phyloP scores from a whole-genome alignment of 2,888 invertebrate species.

The Omphaloscelis lunosa region DNA sequence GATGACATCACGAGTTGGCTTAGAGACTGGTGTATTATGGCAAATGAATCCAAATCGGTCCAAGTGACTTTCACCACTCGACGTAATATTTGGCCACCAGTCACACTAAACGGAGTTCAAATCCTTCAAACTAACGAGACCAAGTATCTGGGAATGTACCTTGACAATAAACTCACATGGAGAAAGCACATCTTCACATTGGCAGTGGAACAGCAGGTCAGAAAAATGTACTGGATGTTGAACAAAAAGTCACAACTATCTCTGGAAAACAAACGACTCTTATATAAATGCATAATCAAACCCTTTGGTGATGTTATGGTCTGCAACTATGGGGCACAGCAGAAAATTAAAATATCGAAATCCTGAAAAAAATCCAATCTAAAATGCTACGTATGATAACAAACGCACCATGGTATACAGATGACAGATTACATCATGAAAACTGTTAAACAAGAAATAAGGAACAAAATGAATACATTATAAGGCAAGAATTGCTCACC shows the following conservation, averaged over 20 bases:
- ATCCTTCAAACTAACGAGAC: not conserved
- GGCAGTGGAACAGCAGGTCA: not conserved
- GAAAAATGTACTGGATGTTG: slow-evolving; percentile 1
- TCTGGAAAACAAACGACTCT: not conserved
- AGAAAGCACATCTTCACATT: not conserved
- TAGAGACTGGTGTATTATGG: no score
- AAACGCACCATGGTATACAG: not conserved
- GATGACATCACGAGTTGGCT: no score
- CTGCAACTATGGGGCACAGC: not conserved
- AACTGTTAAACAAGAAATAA: not conserved
- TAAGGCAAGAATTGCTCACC: no score
- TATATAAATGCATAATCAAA: slow-evolving; percentile 3
- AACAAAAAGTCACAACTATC: not conserved
- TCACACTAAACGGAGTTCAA: not conserved
- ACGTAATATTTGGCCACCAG: not conserved
- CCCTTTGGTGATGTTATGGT: not conserved
- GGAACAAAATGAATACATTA: not conserved
- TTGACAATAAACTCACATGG: not conserved
- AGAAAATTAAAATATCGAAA: not conserved
- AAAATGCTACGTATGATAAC: not conserved
- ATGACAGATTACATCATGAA: not conserved
- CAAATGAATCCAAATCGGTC: no score
- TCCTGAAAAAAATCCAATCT: not conserved
- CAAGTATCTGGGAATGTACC: not conserved
- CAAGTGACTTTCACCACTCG: no score